Evolutionary conservation across 2,113 vertebrate genomes (phyloP).

Genomic region (Crotalus viridis): DNA sequence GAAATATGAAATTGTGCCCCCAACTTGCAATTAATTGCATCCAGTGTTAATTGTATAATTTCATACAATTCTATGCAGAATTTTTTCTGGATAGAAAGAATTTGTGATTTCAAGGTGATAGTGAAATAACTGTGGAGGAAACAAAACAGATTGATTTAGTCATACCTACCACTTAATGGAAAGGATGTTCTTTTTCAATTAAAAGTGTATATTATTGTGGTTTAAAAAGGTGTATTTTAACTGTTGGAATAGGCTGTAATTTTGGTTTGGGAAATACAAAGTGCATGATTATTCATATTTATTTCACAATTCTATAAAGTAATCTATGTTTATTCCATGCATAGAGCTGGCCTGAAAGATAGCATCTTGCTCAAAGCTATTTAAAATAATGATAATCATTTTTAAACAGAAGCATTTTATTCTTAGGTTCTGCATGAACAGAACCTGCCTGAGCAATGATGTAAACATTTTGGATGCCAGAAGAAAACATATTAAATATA

Average conservation of each 20-base stretch:
- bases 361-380: background rate
- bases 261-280: background rate
- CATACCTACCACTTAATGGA: background rate
- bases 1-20: background rate
- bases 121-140: background rate
- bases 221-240: background rate
- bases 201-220: background rate
- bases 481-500: background rate
- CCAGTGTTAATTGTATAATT: background rate
- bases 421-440: too few species aligned
- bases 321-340: background rate
- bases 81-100: background rate
- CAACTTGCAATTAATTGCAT: background rate
- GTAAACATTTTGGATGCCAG: background rate
- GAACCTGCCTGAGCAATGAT: background rate
- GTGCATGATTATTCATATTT: background rate
- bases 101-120: background rate
- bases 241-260: background rate
- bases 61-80: background rate
- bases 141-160: background rate
- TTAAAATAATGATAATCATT: background rate
- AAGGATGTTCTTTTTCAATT: background rate
- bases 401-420: background rate
- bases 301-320: background rate
- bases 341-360: background rate